Conservation (phyloP, 2,797 vertebrate genomes). For the Epinephelus awoara region DNA sequence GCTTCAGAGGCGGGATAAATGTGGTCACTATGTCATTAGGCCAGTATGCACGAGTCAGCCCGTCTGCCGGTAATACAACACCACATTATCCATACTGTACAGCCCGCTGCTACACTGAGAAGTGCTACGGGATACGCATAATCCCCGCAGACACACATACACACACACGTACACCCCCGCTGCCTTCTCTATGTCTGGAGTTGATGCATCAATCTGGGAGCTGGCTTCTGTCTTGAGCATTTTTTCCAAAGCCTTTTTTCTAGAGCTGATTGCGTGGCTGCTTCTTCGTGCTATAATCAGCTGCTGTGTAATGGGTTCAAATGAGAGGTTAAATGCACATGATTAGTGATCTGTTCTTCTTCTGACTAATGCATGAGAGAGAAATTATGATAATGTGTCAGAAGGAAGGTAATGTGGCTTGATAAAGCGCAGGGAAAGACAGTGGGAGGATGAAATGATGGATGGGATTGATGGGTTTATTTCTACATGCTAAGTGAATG, state of each 20-base stretch:
- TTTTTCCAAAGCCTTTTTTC: conserved; percentile 59
- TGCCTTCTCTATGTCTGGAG: conserved; percentile 51
- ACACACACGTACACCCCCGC: conserved; percentile 22
- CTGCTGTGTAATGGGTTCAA: conserved; percentile 67
- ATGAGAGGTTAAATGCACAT: conserved; percentile 75
- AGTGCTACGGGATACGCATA: conserved; percentile 40
- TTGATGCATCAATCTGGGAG: conserved; percentile 54
- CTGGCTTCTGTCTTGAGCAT: conserved; percentile 57
- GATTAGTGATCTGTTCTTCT: conserved; percentile 70
- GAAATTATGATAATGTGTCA: conserved; percentile 64
- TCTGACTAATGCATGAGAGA: conserved; percentile 70
- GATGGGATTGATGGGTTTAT: conserved; percentile 17
- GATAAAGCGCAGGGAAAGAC: conserved; percentile 34
- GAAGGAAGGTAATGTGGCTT: conserved; percentile 41
- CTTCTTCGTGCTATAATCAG: conserved; percentile 65
- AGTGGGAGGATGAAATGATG: conserved; percentile 24
- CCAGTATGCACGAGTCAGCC: conserved; percentile 74
- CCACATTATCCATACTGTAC: conserved; percentile 54
- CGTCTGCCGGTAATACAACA: conserved; percentile 72
- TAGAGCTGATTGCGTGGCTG: conserved; percentile 55
- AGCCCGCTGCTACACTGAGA: conserved; percentile 40
- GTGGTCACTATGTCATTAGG: conserved; percentile 80
- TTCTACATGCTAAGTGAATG: conserved; percentile 30
- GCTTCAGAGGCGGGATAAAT: conserved; percentile 58
- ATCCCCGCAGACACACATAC: conserved; percentile 5